These are phyloP conservation scores for Tinea semifulvella DNA, from an alignment of 2,888 invertebrate genomes.

Conservation along the genomic window DNA sequence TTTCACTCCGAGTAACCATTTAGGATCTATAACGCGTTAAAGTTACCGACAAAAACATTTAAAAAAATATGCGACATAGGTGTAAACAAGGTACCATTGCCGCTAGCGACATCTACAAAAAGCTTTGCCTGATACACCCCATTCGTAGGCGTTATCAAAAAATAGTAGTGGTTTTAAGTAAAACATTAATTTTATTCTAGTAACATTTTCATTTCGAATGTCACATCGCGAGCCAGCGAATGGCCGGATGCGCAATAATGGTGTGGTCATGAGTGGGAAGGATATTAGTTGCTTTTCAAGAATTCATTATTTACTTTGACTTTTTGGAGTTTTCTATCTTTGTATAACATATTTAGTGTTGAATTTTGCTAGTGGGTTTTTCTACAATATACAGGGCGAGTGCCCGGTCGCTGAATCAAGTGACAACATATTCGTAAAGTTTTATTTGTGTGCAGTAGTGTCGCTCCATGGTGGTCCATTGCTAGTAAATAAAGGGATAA, in stretches of 20 bases:
- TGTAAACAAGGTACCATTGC: too few relatives aligned
- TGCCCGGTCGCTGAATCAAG: too few relatives aligned
- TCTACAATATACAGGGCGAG: neutral
- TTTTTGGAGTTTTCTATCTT: neutral
- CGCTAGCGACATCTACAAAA: too few relatives aligned
- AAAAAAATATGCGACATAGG: too few relatives aligned
- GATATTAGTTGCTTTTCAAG: conserved; percentile 8
- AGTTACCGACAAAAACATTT: too few relatives aligned
- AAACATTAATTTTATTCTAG: too few relatives aligned
- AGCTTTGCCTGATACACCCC: too few relatives aligned
- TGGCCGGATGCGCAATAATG: conserved; percentile 34
- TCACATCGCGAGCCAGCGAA: conserved; percentile 12
- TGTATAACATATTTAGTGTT: neutral
- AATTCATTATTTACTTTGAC: neutral
- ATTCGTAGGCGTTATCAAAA: too few relatives aligned
- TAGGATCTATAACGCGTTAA: too few relatives aligned
- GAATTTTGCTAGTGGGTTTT: neutral
- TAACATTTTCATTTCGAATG: neutral
- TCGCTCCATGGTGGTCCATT: conserved; percentile 35
- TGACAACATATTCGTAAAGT: neutral
- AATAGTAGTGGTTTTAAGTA: too few relatives aligned
- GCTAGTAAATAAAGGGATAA: conserved; percentile 32
- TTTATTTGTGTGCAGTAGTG: conserved; percentile 20
- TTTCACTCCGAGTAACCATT: too few relatives aligned
- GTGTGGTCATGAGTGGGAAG: conserved; percentile 27